phyloP scores from a whole-genome alignment of 2,888 invertebrate species.

The Chydorus sphaericus region DNA sequence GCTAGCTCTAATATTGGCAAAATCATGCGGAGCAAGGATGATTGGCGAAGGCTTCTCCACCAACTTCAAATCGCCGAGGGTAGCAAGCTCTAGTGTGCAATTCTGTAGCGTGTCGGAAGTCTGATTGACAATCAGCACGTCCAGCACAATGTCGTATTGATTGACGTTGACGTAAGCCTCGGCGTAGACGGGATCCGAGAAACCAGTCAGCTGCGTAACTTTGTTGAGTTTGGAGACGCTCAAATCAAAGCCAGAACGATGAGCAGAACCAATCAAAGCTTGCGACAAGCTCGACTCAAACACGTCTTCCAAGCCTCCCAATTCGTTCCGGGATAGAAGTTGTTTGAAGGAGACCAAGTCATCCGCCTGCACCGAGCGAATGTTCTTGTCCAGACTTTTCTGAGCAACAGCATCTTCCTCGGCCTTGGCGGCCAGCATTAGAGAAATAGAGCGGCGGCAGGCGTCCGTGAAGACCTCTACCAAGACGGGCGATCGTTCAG shows the following conservation, averaged over 20 bases:
- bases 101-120: slow-evolving; percentile 95
- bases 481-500: slow-evolving; percentile 48
- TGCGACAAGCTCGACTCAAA: slow-evolving; percentile 87
- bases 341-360: slow-evolving; percentile 73
- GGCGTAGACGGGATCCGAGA: slow-evolving; percentile 98
- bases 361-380: slow-evolving; percentile 32
- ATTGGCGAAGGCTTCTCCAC: slow-evolving; percentile 95
- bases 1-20: slow-evolving; percentile 94
- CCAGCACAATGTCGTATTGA: slow-evolving; percentile 95
- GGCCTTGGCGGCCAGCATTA: slow-evolving; percentile 67
- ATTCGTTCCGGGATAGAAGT: slow-evolving; percentile 45
- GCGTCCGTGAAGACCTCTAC: slow-evolving; percentile 53
- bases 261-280: slow-evolving; percentile 52
- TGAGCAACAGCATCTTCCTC: slow-evolving; percentile 47
- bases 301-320: slow-evolving; percentile 53
- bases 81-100: slow-evolving; percentile 92
- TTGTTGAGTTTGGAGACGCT: slow-evolving; percentile 41
- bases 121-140: slow-evolving; percentile 96
- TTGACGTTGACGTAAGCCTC: slow-evolving; percentile 99
- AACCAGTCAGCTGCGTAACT: slow-evolving; percentile 93
- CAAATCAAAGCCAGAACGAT: slow-evolving; percentile 32
- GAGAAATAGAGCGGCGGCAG: slow-evolving; percentile 61
- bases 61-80: slow-evolving; percentile 89
- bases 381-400: slow-evolving; percentile 23
- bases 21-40: slow-evolving; percentile 91